These are phyloP conservation scores for Oreochromis niloticus DNA, from an alignment of 2,113 vertebrate species.

Conservation along the genomic window DNA sequence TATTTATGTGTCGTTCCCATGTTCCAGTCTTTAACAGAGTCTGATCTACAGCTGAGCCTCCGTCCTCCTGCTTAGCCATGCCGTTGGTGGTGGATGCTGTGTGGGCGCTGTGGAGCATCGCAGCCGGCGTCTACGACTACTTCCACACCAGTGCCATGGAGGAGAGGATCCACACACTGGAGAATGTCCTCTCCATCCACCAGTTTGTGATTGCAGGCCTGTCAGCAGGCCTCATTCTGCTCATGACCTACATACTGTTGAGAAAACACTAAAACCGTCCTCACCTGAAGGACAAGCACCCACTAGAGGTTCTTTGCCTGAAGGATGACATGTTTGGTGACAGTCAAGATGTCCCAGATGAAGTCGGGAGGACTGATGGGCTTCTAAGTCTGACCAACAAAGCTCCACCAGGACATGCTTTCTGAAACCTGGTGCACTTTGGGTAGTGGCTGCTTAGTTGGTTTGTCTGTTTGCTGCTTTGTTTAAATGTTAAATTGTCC, in stretches of 20 bases:
- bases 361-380: neutral
- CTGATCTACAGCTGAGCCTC: neutral
- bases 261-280: conserved; percentile 56
- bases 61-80: conserved; percentile 35
- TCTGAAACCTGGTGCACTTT: neutral
- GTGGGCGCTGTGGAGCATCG: conserved; percentile 72
- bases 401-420: neutral
- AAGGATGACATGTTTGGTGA: neutral
- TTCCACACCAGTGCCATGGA: conserved; percentile 73
- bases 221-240: conserved; percentile 61
- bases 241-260: conserved; percentile 64
- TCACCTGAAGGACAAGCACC: neutral
- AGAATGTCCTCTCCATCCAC: conserved; percentile 66
- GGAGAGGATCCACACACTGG: conserved; percentile 67
- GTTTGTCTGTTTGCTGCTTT: neutral
- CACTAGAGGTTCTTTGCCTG: neutral
- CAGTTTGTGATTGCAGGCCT: conserved; percentile 64
- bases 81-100: conserved; percentile 61
- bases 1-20: neutral
- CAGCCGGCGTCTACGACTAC: conserved; percentile 68
- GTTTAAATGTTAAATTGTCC: neutral
- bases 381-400: neutral
- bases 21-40: neutral
- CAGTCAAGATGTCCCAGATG: neutral
- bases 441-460: neutral